Base-by-base conservation (phyloP, 2,113 vertebrate species). In the Silurus glanis region DNA sequence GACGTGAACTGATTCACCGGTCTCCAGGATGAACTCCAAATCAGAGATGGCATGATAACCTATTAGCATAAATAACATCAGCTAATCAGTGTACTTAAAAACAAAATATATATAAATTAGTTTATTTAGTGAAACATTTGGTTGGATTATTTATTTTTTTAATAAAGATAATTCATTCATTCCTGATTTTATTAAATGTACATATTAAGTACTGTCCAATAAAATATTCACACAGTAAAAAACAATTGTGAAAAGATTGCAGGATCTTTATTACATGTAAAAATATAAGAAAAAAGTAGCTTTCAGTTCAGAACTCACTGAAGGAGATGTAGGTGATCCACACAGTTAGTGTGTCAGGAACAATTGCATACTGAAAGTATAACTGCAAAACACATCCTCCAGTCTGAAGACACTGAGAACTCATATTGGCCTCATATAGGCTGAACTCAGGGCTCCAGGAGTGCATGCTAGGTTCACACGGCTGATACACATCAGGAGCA, bases 401-500 rank as follows among this genome's bases (percentile, higher is more conserved):
- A 0, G 92, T 92, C 88, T 96, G 95, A 0, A 97, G 97, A 78
- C 98, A 99, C 0, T 97, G 97, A 2, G 97, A 97, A 0, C 97
- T 97, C 94, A 98, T 96, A 83, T 98, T 99, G 87, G 96, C 95
- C 81, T 98, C 96, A 16, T 97, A 97, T 3, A 99, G 91, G 90
- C 97, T 97, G 3, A 99, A 96, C 90, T 99, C 97, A 0, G 98
- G 98, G 83, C 98, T 99, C 98, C 98, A 99, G 19, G 97, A 96
- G 90, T 97, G 98, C 84, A 99, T 93, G 66, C 97, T 99, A 16
- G 96, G 97, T 87, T 98, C 97, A 19, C 98, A 99, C 1, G 97
- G 94, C 90, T 97, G 97, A 79, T 98, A 96, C 86, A 99, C 98
- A 0, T 99, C 98, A 0, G 98, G 98, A 7, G 97, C 95, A 2